phyloP scores from a whole-genome alignment of 1,140 invertebrate species.

The Sycobia sp. region DNA sequence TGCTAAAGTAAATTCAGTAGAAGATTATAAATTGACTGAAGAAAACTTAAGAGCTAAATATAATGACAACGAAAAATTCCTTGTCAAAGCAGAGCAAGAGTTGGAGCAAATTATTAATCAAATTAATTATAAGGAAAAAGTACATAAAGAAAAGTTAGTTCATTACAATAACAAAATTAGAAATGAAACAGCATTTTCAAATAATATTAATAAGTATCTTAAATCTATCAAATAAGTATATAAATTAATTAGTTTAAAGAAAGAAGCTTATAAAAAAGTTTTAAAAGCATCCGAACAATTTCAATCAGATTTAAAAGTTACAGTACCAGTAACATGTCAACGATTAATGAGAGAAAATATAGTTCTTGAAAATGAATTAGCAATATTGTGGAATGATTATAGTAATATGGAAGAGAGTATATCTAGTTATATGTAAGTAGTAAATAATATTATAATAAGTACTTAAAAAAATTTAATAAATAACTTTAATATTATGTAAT shows the following conservation, averaged over 20 bases:
- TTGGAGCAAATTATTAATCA: slow-evolving; percentile 32
- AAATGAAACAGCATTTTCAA: neutral
- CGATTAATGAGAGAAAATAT: slow-evolving; percentile 51
- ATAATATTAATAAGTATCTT: neutral
- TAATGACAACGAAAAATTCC: slow-evolving; percentile 24
- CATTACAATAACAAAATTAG: neutral
- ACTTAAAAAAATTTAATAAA: too few species aligned
- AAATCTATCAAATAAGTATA: neutral
- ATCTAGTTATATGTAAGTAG: slow-evolving; percentile 27
- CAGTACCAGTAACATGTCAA: slow-evolving; percentile 37
- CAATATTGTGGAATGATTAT: slow-evolving; percentile 21
- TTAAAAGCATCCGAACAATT: slow-evolving; percentile 42
- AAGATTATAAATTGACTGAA: slow-evolving; percentile 47
- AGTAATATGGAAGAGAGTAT: slow-evolving; percentile 18
- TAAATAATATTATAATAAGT: too few species aligned
- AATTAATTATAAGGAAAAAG: slow-evolving; percentile 41
- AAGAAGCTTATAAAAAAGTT: slow-evolving; percentile 45
- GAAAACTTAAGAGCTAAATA: slow-evolving; percentile 40
- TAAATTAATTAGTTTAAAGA: slow-evolving; percentile 43
- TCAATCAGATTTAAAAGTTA: slow-evolving; percentile 40
- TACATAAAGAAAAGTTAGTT: slow-evolving; percentile 47
- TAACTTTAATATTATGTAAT: too few species aligned
- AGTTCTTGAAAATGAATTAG: slow-evolving; percentile 42
- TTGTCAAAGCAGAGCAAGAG: slow-evolving; percentile 38
- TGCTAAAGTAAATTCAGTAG: slow-evolving; percentile 46